These are phyloP conservation scores for Myiothlypis chrysogaster DNA, from an alignment of 2,797 vertebrate genomes.

Conservation along the genomic window DNA sequence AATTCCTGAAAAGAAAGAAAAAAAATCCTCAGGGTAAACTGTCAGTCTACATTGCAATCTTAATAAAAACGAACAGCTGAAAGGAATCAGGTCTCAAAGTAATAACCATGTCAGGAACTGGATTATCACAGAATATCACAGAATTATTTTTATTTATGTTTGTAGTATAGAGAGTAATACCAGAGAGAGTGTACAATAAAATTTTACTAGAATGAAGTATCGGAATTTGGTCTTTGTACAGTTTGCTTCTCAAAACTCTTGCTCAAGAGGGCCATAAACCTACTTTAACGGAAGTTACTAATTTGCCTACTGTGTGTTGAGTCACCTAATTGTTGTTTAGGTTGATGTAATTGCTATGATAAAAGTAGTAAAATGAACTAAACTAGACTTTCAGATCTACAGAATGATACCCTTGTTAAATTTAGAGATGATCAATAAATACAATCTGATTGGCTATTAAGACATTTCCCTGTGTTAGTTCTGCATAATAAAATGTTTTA, in stretches of 20 bases:
- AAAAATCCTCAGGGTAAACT: conserved; percentile 20
- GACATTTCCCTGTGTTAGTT: conserved; percentile 14
- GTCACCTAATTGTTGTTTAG: conserved; percentile 77
- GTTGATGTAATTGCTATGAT: conserved; percentile 63
- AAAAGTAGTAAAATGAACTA: conserved; percentile 41
- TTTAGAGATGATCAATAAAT: conserved; percentile 42
- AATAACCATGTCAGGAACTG: conserved; percentile 41
- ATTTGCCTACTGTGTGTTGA: conserved; percentile 70
- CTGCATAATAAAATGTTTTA: conserved; percentile 26
- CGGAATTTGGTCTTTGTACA: conserved; percentile 28
- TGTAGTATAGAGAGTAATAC: conserved; percentile 37
- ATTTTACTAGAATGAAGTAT: conserved; percentile 35
- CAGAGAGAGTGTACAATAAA: conserved; percentile 22
- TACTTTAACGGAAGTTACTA: conserved; percentile 69
- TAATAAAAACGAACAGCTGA: conserved; percentile 45
- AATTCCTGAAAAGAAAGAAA: conserved; percentile 32
- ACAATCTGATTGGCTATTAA: conserved; percentile 37
- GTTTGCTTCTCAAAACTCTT: conserved; percentile 41
- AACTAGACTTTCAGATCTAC: conserved; percentile 43
- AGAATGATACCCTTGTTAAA: conserved; percentile 33
- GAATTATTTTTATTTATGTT: conserved; percentile 71
- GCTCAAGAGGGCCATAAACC: conserved; percentile 67
- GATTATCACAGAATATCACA: background rate
- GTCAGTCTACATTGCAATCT: conserved; percentile 48
- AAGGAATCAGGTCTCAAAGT: conserved; percentile 48